Evolutionary conservation across 2,888 invertebrate species (phyloP).

Genomic region (Theretra japonica): DNA sequence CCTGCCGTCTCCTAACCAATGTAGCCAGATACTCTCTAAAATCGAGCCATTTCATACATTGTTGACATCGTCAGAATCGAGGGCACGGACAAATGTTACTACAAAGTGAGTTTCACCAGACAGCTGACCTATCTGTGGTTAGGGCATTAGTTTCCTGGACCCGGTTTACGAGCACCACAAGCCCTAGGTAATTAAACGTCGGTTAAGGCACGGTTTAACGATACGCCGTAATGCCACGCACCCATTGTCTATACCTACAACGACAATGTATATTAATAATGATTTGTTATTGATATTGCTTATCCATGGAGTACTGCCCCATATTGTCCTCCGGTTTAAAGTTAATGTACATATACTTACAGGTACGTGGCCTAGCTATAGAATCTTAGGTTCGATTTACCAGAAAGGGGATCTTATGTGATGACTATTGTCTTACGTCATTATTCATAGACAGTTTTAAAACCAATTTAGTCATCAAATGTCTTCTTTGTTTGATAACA

Average conservation of each 20-base stretch:
- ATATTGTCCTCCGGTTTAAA: too few relatives aligned
- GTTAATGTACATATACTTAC: too few relatives aligned
- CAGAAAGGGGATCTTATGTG: too few relatives aligned
- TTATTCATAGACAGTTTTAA: too few relatives aligned
- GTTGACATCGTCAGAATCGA: background rate
- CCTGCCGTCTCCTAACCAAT: too few relatives aligned
- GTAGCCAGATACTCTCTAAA: too few relatives aligned
- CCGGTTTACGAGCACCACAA: conserved; percentile 63
- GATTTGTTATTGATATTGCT: conserved; percentile 10
- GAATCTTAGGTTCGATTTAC: too few relatives aligned
- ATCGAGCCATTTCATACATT: background rate
- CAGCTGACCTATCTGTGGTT: conserved; percentile 76
- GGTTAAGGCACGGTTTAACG: conserved; percentile 70
- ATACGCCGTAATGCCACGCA: conserved; percentile 64
- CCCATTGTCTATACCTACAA: conserved; percentile 60
- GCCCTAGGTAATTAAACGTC: conserved; percentile 74
- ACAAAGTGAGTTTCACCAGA: conserved; percentile 51
- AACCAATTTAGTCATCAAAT: too few relatives aligned
- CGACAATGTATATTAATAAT: conserved; percentile 56
- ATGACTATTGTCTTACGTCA: too few relatives aligned
- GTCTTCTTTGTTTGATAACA: too few relatives aligned
- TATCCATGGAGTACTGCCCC: too few relatives aligned
- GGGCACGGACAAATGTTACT: conserved; percentile 32
- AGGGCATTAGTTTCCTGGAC: conserved; percentile 75
- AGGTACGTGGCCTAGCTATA: too few relatives aligned